Conservation (phyloP, 2,113 vertebrate species). For the Edolisoma coerulescens region DNA sequence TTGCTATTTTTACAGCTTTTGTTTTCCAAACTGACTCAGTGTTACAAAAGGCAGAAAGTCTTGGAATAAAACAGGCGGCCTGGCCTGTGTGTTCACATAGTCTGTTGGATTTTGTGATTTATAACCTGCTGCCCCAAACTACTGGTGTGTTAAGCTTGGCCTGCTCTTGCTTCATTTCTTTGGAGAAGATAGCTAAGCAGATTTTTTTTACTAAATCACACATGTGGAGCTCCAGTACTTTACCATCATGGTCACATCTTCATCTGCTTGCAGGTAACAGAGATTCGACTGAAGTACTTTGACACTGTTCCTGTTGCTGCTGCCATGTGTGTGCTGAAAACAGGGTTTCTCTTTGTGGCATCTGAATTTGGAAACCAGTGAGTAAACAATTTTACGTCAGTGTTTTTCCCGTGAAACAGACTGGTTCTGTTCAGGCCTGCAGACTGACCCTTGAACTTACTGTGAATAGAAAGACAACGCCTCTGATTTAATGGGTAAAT, state of each 20-base stretch:
- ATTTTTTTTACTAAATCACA: not conserved
- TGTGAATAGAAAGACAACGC: not conserved
- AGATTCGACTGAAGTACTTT: constrained; percentile 97
- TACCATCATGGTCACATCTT: not conserved
- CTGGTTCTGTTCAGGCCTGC: not conserved
- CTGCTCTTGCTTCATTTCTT: not conserved
- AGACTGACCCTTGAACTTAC: not conserved
- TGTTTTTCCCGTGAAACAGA: not conserved
- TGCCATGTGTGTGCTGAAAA: constrained; percentile 98
- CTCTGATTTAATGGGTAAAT: not conserved
- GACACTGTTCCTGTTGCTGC: constrained; percentile 95
- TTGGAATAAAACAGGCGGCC: not conserved
- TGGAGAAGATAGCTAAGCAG: not conserved
- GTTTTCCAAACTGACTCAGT: not conserved
- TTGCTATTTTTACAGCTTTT: not conserved
- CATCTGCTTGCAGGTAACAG: constrained; percentile 83
- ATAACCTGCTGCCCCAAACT: not conserved
- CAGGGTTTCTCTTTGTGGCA: constrained; percentile 94
- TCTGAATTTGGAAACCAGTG: constrained; percentile 99
- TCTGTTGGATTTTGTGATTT: not conserved
- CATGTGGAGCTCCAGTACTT: not conserved
- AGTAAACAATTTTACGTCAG: constrained; percentile 58
- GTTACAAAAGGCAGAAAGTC: not conserved
- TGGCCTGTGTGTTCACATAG: not conserved
- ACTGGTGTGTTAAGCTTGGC: not conserved